Base-by-base conservation (phyloP, 2,888 invertebrate species). In the Brachyopa scutellaris region DNA sequence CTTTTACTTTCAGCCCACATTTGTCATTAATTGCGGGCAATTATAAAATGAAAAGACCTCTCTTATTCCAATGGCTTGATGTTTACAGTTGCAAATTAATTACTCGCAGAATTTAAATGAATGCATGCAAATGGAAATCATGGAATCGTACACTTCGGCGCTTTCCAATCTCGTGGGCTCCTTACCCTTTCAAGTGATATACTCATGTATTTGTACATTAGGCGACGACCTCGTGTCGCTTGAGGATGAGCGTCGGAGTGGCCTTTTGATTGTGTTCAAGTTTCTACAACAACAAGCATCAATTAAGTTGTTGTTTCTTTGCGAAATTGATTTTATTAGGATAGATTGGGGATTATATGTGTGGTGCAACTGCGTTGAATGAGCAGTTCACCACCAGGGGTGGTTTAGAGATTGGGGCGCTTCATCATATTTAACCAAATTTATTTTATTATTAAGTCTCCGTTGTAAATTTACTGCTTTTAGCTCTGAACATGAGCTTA, bases 1-100 rank as follows among this genome's bases (percentile, higher is more conserved):
- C n/a, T n/a, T n/a, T 49, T 49, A 29, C 53, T 73, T 40, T 11
- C 17, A 62, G 76, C 76, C 69, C 62, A 62, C 74, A 57, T 67
- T 72, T 53, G 55, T 69, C 57, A 31, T 69, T 80, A 80, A 80
- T 80, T 80, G 76, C 76, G 57, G 15, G 62, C 69, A 80, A 76
- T 76, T 69, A 76, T 64, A 69, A 62, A 69, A 76, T 80, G 76
- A 64, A 76, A 78, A 76, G 42, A 57, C 62, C n/a, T n/a, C 49
- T 76, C 55, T 66, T 49, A 51, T 51, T 8, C 5, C 33, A 6
- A 13, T 57, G 38, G 15, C 42, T 51, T 59, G 53, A 53, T 78
- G 78, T 79, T 79, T 79, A 73, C 79, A 73, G 79, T 73, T 73
- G 66, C 79, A 74, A 79, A 79, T 79, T 79, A 79, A 79, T 79